Percentiles rank a stretch among this genome's conserved stretches.
phyloP scores from a whole-genome alignment of 2,797 vertebrate species.

The Rhinoraja longicauda region DNA sequence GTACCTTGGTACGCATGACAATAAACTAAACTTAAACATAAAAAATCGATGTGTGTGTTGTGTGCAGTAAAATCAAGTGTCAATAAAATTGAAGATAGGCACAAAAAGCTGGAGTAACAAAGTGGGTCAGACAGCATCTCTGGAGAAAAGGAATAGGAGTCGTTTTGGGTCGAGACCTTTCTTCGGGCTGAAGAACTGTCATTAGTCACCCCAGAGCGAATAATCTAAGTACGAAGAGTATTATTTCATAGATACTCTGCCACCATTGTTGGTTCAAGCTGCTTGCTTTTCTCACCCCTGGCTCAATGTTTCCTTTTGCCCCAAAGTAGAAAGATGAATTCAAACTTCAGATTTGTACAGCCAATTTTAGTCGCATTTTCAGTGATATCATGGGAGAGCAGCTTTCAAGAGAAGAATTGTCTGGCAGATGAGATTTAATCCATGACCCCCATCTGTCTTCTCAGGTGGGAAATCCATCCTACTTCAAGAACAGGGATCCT shows the following conservation, averaged over 20 bases:
- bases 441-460: not conserved
- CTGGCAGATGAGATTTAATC: not conserved
- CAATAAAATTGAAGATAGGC: too few relatives aligned
- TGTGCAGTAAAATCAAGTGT: too few relatives aligned
- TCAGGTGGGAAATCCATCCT: not conserved
- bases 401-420: too few relatives aligned
- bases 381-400: not conserved
- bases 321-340: not conserved
- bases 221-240: not conserved
- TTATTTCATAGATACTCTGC: not conserved
- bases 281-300: not conserved
- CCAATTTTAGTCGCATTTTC: not conserved
- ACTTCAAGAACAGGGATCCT: not conserved
- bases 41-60: too few relatives aligned
- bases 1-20: too few relatives aligned
- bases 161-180: too few relatives aligned
- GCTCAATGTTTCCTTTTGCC: not conserved
- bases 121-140: too few relatives aligned
- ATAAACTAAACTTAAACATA: too few relatives aligned
- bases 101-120: too few relatives aligned
- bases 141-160: too few relatives aligned
- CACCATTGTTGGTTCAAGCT: not conserved
- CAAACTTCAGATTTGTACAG: not conserved
- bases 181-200: too few relatives aligned
- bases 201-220: not conserved